phyloP scores from a whole-genome alignment of 1,140 invertebrate genomes.

The Drosophila watanabei region DNA sequence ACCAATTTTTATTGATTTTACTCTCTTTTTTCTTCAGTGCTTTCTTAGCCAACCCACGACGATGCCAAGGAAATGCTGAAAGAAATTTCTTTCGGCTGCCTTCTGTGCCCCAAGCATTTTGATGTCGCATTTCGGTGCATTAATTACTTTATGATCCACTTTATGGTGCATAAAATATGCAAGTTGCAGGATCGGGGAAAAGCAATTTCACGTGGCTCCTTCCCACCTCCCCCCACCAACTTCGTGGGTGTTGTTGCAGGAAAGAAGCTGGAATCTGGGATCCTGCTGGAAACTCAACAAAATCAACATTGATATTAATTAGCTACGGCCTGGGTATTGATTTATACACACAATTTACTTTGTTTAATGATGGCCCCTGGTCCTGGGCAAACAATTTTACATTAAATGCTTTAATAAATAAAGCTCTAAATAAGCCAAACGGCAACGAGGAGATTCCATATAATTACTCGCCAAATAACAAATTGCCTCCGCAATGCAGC shows the following conservation, averaged over 20 bases:
- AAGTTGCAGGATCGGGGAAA: conserved; percentile 48
- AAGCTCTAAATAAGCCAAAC: conserved; percentile 76
- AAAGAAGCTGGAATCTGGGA: background rate
- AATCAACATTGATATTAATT: conserved; percentile 75
- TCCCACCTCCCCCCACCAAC: background rate
- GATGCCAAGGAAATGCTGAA: conserved; percentile 43
- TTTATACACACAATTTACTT: conserved; percentile 65
- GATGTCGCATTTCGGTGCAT: conserved; percentile 84
- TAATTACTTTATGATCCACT: conserved; percentile 85
- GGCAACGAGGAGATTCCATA: conserved; percentile 54
- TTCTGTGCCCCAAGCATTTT: conserved; percentile 62
- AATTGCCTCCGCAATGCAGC: conserved; percentile 58
- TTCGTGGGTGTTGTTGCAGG: conserved; percentile 77
- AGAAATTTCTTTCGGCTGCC: conserved; percentile 60
- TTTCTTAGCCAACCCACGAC: conserved; percentile 62
- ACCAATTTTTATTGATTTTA: no score
- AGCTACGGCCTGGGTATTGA: conserved; percentile 50
- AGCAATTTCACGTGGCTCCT: conserved; percentile 39
- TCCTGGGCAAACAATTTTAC: conserved; percentile 80
- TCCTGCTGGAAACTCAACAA: conserved; percentile 27
- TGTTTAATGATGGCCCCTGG: conserved; percentile 71
- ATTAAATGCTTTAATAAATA: conserved; percentile 84
- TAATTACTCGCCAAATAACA: conserved; percentile 76
- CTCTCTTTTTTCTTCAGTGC: no score
- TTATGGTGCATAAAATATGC: conserved; percentile 78